Evolutionary conservation across 2,888 invertebrate genomes (phyloP), one percentile per base, ranked within the genome.

Genomic region (Bruchidius siliquastri): DNA sequence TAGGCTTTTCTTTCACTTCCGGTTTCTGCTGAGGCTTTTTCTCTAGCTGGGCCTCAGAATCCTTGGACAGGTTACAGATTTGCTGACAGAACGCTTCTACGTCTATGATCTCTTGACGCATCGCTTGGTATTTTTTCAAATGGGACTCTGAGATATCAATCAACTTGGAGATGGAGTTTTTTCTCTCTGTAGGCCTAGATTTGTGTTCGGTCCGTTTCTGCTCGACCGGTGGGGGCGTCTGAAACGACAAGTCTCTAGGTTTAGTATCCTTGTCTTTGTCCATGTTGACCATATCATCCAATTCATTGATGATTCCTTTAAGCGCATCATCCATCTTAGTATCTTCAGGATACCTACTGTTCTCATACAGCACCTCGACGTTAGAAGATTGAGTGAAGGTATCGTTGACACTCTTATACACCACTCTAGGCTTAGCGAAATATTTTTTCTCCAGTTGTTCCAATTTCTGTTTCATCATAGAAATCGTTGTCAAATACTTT

Each of bases 391-490:
- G 75, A 0, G 76, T 76, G 67, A 73, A 76, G 21, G 73, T 75
- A 49, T 79, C 77, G 20, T 75, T 77, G 71, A 81, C 77, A 67
- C 71, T 77, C 75, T 78, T 80, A 69, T 77, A 81, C 0, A 73
- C 22, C 22, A 78, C 75, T 74, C 75, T 76, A 0, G 79, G 79
- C 49, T 76, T 76, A 21, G 72, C 77, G 18, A 76, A 79, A 70
- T 79, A 80, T 74, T 84, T 83, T 13, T 82, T 79, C 72, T 83
- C 83, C 76, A 84, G 26, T 0, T 69, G 80, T 70, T 81, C 78
- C 21, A 84, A 76, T 32, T 81, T 79, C 21, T 79, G 74, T 70
- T 82, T 80, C 71, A 84, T 76, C 3, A 77, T 76, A 21, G 79
- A 79, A 32, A 84, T 72, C 21, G 82, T 82, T 18, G 77, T 70